A percentile compares a stretch with the other conserved stretches of the same genome.
Conservation (phyloP, 2,113 vertebrate species). For the Dipodomys stephensi region DNA sequence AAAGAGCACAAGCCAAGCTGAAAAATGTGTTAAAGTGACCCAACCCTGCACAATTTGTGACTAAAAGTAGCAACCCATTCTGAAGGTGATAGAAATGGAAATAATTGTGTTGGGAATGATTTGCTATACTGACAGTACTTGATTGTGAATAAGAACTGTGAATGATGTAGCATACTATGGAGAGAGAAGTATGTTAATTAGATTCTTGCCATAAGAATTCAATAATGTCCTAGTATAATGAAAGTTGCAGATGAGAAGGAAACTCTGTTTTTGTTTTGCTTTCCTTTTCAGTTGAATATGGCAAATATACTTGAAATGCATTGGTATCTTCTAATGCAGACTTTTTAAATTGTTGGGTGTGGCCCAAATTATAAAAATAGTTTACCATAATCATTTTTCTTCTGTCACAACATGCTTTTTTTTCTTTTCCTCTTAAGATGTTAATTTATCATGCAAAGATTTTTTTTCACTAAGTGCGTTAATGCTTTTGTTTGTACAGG, state of each 20-base stretch:
- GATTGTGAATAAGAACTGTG: slow-evolving; percentile 55
- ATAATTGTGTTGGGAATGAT: slow-evolving; percentile 44
- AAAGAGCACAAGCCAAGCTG: slow-evolving; percentile 57
- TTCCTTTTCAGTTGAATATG: slow-evolving; percentile 57
- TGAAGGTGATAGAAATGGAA: slow-evolving; percentile 48
- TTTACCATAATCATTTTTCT: slow-evolving; percentile 86
- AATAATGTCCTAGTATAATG: slow-evolving; percentile 55
- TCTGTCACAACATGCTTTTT: slow-evolving; percentile 89
- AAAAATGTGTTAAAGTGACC: slow-evolving; percentile 46
- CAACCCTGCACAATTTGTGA: slow-evolving; percentile 46
- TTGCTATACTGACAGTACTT: slow-evolving; percentile 33
- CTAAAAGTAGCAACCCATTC: slow-evolving; percentile 56
- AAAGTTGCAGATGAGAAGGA: slow-evolving; percentile 65
- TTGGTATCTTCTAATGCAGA: slow-evolving; percentile 84
- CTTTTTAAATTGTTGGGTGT: slow-evolving; percentile 93
- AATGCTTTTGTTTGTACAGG: slow-evolving; percentile 91
- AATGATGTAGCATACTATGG: slow-evolving; percentile 42
- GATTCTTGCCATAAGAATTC: slow-evolving; percentile 59
- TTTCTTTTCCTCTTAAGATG: slow-evolving; percentile 84
- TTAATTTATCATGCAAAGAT: slow-evolving; percentile 94
- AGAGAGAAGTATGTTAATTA: slow-evolving; percentile 48
- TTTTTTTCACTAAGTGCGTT: slow-evolving; percentile 91
- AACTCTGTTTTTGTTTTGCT: slow-evolving; percentile 62
- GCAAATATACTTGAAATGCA: slow-evolving; percentile 84
- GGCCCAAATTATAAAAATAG: slow-evolving; percentile 90